Evolutionary conservation across 2,888 invertebrate genomes (phyloP).

Genomic region (Aphrophora alni): DNA sequence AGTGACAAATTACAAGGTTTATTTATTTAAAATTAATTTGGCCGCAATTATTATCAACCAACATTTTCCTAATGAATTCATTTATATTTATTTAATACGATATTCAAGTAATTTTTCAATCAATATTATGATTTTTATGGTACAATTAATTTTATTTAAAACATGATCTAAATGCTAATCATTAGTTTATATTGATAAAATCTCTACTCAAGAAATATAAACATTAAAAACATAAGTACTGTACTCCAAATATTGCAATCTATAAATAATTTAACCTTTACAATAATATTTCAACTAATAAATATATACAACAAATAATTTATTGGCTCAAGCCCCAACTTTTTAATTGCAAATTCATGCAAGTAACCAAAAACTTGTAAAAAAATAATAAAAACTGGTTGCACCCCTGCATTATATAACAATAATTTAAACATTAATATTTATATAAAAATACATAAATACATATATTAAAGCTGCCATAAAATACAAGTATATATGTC

Average conservation of each 20-base stretch:
- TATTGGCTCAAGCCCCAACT: not conserved
- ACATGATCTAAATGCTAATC: not conserved
- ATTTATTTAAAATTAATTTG: not conserved
- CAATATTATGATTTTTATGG: not conserved
- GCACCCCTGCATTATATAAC: not conserved
- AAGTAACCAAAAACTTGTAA: not conserved
- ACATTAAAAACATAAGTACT: not conserved
- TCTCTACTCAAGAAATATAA: not conserved
- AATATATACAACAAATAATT: not conserved
- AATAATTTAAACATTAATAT: no score
- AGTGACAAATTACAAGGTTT: not conserved
- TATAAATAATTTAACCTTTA: conserved; percentile 3
- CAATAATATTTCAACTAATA: not conserved
- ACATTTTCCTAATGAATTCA: not conserved
- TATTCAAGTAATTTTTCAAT: not conserved
- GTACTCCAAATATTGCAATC: not conserved
- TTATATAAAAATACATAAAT: not conserved
- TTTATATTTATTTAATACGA: not conserved
- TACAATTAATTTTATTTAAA: not conserved
- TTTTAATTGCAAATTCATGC: not conserved
- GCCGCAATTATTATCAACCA: not conserved
- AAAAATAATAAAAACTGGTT: not conserved
- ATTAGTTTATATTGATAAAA: not conserved
- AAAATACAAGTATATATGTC: not conserved
- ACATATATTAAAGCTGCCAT: not conserved